phyloP scores from a whole-genome alignment of 2,113 vertebrate species.

The Puma concolor region DNA sequence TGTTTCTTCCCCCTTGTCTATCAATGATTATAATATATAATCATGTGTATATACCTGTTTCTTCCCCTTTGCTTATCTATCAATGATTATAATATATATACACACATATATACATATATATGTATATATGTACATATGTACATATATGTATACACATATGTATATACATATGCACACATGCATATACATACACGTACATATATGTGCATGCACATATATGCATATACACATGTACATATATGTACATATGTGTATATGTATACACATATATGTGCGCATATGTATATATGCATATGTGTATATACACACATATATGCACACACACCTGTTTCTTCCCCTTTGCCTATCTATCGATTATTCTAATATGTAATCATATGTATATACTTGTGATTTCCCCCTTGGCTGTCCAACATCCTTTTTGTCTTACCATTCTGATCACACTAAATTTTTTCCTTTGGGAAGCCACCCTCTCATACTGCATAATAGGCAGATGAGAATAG shows the following conservation, averaged over 20 bases:
- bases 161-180: too few relatives aligned
- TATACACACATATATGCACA: neutral
- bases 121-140: neutral
- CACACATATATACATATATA: too few relatives aligned
- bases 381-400: neutral
- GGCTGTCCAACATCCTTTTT: neutral
- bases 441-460: neutral
- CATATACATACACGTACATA: too few relatives aligned
- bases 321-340: too few relatives aligned
- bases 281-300: too few relatives aligned
- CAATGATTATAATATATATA: neutral
- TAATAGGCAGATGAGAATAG: neutral
- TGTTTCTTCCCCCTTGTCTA: neutral
- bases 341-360: too few relatives aligned
- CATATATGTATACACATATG: accelerated
- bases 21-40: neutral
- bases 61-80: too few relatives aligned
- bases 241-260: neutral
- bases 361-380: too few relatives aligned
- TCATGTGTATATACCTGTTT: too few relatives aligned
- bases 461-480: neutral
- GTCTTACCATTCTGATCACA: neutral
- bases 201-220: too few relatives aligned
- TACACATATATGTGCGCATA: too few relatives aligned
- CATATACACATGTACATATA: too few relatives aligned